Base-by-base conservation (phyloP, 2,797 vertebrate genomes). In the Ctenopoma multispine region DNA sequence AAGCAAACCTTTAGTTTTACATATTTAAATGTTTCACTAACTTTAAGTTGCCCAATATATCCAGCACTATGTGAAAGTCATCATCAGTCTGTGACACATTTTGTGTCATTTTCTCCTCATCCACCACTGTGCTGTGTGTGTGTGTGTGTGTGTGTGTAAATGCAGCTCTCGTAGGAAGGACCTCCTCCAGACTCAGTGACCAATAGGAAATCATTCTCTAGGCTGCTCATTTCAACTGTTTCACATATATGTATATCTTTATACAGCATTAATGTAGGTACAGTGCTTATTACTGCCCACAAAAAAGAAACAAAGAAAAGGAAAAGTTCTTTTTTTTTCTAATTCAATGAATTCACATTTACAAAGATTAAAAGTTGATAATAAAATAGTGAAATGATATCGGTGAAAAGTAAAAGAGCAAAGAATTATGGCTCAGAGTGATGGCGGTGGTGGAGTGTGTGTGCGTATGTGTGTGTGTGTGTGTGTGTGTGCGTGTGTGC, bases 231-330 rank as follows among this genome's bases (percentile, higher is more conserved):
- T 80, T 86, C 79, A 62, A 84, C 81, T 69, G 84, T 88, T 92
- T 87, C 85, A 93, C 92, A 92, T 92, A 91, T 90, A 90, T 87
- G 88, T 91, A 87, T 90, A 89, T 87, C 71, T 93, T 90, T 93
- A 80, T 93, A 93, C 92, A 91, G 85, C 86, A 74, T 79, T 75
- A 51, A 83, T 77, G 81, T 80, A 87, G 89, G 84, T 88, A 81
- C 92, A 92, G 89, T 83, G 85, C 60, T 79, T 88, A 74, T 74
- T 71, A 90, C 90, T 88, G 87, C 55, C 78, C 79, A 77, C 71
- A 83, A 77, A 34, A 70, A 50, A 10, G 57, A 9, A 73, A 54
- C 24, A 63, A 53, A 70, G 75, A 63, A 31, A 50, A 72, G 69
- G 65, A 75, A 60, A 14, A 72, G 58, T 40, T 31, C 76, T 74